These are phyloP conservation scores for Solea solea DNA, from an alignment of 2,113 vertebrate genomes.

Conservation along the genomic window DNA sequence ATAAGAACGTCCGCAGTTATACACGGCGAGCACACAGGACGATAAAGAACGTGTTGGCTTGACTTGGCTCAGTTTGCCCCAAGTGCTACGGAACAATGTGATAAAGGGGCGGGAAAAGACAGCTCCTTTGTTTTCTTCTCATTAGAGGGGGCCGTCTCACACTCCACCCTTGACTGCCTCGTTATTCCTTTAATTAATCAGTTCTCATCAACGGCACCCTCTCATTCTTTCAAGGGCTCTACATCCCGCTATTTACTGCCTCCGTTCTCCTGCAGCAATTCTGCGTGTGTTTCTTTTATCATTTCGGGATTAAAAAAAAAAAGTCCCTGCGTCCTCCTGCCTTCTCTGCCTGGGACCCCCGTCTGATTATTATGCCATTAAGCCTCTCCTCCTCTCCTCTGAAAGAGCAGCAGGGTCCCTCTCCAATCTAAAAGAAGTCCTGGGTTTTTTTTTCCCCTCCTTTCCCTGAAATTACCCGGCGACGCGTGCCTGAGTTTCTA, in stretches of 20 bases:
- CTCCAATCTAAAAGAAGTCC: constrained; percentile 85
- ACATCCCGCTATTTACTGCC: constrained; percentile 66
- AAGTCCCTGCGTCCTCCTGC: constrained; percentile 56
- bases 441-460: constrained; percentile 75
- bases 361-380: constrained; percentile 88
- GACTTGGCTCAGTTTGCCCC: constrained; percentile 63
- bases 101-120: constrained; percentile 73
- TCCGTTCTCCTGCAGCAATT: constrained; percentile 55
- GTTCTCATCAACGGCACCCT: constrained; percentile 79
- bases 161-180: constrained; percentile 80
- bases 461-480: constrained; percentile 86
- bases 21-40: constrained; percentile 54
- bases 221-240: constrained; percentile 76
- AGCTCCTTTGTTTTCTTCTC: constrained; percentile 82
- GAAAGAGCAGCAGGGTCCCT: constrained; percentile 84
- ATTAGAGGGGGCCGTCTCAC: constrained; percentile 80
- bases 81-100: constrained; percentile 66
- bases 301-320: constrained; percentile 60
- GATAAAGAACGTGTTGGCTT: constrained; percentile 55
- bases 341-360: constrained; percentile 73
- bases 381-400: constrained; percentile 76
- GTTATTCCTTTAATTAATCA: constrained; percentile 85
- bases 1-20: neutral
- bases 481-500: constrained; percentile 89
- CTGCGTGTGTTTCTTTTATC: constrained; percentile 67